Evolutionary conservation across 2,888 invertebrate species (phyloP).

Genomic region (Clusia tigrina): DNA sequence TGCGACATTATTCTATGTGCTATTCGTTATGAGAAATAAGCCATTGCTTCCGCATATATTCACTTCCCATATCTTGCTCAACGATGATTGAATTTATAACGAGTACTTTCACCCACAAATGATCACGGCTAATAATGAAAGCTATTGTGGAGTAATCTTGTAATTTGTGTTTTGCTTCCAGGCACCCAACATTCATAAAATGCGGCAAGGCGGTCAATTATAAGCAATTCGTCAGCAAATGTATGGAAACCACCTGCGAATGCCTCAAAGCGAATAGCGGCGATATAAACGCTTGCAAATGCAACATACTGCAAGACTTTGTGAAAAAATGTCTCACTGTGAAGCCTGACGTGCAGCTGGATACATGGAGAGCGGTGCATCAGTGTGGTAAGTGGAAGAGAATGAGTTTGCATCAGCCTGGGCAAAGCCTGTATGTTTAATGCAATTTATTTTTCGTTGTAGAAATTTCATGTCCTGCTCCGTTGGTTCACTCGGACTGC

Average conservation of each 20-base stretch:
- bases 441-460: constrained; percentile 44
- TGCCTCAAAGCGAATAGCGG: constrained; percentile 71
- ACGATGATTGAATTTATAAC: no score
- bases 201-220: constrained; percentile 73
- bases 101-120: no score
- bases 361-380: constrained; percentile 75
- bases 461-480: constrained; percentile 76
- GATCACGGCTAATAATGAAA: no score
- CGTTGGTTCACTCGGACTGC: constrained; percentile 84
- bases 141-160: background rate
- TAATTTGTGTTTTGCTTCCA: constrained; percentile 46
- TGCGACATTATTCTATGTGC: no score
- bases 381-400: constrained; percentile 69
- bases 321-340: constrained; percentile 77
- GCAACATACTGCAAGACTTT: constrained; percentile 74
- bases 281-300: constrained; percentile 70
- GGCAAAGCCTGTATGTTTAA: background rate
- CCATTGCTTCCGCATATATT: background rate
- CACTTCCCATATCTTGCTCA: background rate
- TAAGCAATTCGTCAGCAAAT: constrained; percentile 75
- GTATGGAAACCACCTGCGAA: constrained; percentile 78
- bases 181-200: constrained; percentile 71
- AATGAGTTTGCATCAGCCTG: constrained; percentile 61
- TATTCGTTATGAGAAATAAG: constrained; percentile 13
- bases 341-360: constrained; percentile 71